These are phyloP conservation scores for Tetragnatha montana DNA, from an alignment of 2,888 invertebrate species.

Conservation along the genomic window DNA sequence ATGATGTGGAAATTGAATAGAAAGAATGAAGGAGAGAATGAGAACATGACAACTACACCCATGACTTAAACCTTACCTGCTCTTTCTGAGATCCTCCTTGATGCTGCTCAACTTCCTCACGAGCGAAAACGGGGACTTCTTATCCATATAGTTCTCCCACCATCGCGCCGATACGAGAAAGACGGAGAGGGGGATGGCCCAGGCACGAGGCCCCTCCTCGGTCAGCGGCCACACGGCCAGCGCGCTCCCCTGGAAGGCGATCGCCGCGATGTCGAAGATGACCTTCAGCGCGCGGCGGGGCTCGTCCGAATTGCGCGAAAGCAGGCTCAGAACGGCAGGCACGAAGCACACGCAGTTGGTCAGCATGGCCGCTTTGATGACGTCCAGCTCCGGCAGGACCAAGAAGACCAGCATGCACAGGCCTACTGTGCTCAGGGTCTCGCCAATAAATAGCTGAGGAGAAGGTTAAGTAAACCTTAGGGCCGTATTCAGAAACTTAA, in stretches of 20 bases:
- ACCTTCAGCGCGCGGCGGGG: conserved; percentile 77
- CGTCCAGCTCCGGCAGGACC: conserved; percentile 78
- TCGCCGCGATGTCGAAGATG: conserved; percentile 80
- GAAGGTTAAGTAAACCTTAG: too few species aligned
- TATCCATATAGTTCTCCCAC: conserved; percentile 98
- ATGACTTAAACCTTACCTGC: conserved; percentile 79
- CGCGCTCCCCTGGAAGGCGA: conserved; percentile 82
- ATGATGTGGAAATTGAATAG: too few species aligned
- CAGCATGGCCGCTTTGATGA: conserved; percentile 77
- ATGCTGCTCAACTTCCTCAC: conserved; percentile 86
- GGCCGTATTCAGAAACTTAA: too few species aligned
- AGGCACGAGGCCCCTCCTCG: conserved; percentile 77
- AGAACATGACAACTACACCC: too few species aligned
- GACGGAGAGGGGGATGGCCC: conserved; percentile 90
- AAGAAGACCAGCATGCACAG: conserved; percentile 78
- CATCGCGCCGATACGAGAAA: conserved; percentile 93
- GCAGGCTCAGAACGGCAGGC: conserved; percentile 76
- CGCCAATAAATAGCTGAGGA: conserved; percentile 74
- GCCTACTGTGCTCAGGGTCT: conserved; percentile 78
- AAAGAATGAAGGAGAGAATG: too few species aligned
- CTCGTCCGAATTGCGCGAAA: conserved; percentile 77
- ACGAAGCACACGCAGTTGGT: conserved; percentile 78
- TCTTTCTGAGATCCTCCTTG: conserved; percentile 86
- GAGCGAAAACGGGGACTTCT: conserved; percentile 87
- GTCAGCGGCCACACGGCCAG: conserved; percentile 84